Percentiles rank a stretch among this genome's conserved stretches.
Evolutionary conservation across 2,113 vertebrate species (phyloP).

Genomic region (Cathartes aura): DNA sequence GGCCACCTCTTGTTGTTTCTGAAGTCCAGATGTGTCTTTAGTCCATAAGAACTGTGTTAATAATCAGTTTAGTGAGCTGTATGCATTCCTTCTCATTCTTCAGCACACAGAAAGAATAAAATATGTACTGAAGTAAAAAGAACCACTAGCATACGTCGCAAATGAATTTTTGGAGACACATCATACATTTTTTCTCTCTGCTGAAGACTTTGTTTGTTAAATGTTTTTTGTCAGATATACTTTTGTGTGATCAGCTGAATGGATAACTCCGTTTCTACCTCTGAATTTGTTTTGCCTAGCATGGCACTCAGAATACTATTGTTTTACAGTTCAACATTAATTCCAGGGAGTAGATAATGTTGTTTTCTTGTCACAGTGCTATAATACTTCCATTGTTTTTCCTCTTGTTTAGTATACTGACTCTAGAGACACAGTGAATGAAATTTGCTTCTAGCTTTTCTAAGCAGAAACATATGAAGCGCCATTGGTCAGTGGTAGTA

Average conservation of each 20-base stretch:
- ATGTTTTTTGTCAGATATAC: background rate
- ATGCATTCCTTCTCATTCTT: background rate
- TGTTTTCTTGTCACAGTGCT: background rate
- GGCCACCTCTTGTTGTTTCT: background rate
- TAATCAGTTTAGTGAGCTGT: background rate
- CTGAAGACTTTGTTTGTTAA: background rate
- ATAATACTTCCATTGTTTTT: background rate
- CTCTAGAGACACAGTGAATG: background rate
- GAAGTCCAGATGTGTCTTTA: background rate
- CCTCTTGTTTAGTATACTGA: background rate
- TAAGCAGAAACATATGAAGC: background rate
- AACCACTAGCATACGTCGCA: background rate
- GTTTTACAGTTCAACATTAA: background rate
- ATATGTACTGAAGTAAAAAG: background rate
- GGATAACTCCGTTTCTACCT: background rate
- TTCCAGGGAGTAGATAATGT: background rate
- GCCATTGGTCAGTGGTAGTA: background rate
- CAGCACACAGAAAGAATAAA: background rate
- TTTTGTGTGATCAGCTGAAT: background rate
- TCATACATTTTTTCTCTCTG: background rate
- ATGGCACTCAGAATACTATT: background rate
- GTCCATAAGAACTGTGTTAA: background rate
- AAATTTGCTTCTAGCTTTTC: constrained; percentile 11
- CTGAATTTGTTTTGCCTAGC: background rate
- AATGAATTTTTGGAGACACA: background rate